Conservation (phyloP, 1,140 invertebrate genomes). For the Drosophila baimaii region DNA sequence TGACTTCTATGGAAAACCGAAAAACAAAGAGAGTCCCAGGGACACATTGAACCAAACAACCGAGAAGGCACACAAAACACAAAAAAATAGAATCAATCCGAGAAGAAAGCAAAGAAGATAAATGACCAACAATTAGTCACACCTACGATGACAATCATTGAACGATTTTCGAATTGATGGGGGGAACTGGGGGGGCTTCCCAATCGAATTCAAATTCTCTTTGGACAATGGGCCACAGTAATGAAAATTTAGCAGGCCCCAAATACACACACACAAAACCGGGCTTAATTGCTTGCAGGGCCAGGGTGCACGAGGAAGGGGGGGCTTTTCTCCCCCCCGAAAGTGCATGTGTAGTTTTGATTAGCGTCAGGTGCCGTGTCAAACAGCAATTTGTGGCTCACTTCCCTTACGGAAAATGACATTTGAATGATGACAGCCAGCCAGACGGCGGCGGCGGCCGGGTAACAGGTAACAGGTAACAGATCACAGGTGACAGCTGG, state of each 20-base stretch:
- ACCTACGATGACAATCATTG: slow-evolving; percentile 82
- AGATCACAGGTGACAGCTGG: slow-evolving; percentile 67
- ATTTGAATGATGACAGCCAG: slow-evolving; percentile 79
- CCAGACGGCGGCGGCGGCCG: slow-evolving; percentile 14
- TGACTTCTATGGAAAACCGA: slow-evolving; percentile 69
- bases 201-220: slow-evolving; percentile 48
- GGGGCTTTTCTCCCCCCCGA: background rate
- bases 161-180: slow-evolving; percentile 66
- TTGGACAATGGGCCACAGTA: slow-evolving; percentile 65
- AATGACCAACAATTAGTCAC: slow-evolving; percentile 83
- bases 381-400: slow-evolving; percentile 75
- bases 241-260: slow-evolving; percentile 62
- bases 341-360: slow-evolving; percentile 69
- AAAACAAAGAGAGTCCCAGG: slow-evolving; percentile 37
- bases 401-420: slow-evolving; percentile 45
- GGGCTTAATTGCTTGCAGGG: slow-evolving; percentile 55
- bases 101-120: slow-evolving; percentile 69
- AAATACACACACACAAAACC: slow-evolving; percentile 35
- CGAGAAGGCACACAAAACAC: slow-evolving; percentile 7
- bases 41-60: slow-evolving; percentile 10
- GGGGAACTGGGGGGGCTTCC: background rate
- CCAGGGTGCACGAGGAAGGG: background rate
- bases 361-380: slow-evolving; percentile 78
- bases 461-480: slow-evolving; percentile 24
- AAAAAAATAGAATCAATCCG: slow-evolving; percentile 30